phyloP scores from a whole-genome alignment of 1,140 invertebrate species.

The Drosophila ambigua region DNA sequence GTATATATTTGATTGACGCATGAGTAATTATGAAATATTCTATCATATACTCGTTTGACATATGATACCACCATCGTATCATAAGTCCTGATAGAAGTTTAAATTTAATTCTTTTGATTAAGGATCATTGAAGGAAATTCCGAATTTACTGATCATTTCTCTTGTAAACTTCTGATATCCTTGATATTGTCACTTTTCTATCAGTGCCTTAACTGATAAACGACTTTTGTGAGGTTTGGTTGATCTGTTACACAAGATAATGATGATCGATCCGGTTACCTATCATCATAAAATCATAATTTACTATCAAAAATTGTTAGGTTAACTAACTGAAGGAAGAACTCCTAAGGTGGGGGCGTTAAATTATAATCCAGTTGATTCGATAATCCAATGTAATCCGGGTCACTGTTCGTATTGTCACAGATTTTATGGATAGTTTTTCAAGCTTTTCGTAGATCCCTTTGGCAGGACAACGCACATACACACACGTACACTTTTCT shows the following conservation, averaged over 20 bases:
- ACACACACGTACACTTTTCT: slow-evolving; percentile 54
- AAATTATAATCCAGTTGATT: slow-evolving; percentile 69
- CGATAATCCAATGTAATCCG: slow-evolving; percentile 66
- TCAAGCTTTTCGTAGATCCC: slow-evolving; percentile 46
- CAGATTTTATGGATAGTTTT: slow-evolving; percentile 29
- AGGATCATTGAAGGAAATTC: background rate
- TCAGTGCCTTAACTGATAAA: too few species aligned
- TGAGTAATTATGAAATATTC: slow-evolving; percentile 4
- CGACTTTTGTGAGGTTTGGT: background rate
- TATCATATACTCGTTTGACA: background rate
- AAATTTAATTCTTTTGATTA: background rate
- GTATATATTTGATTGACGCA: slow-evolving; percentile 16
- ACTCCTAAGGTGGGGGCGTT: slow-evolving; percentile 33
- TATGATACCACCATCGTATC: background rate
- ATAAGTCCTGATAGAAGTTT: background rate
- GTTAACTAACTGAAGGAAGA: slow-evolving; percentile 38
- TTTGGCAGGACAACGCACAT: slow-evolving; percentile 49
- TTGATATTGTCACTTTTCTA: slow-evolving; percentile 17
- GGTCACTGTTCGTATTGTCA: slow-evolving; percentile 54
- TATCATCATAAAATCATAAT: slow-evolving; percentile 1
- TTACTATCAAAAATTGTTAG: slow-evolving; percentile 29
- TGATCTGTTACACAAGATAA: slow-evolving; percentile 37
- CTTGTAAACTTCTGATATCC: slow-evolving; percentile 7
- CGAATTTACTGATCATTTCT: background rate
- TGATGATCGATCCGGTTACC: slow-evolving; percentile 15